Evolutionary conservation across 2,113 vertebrate genomes (phyloP), one percentile per base, ranked within the genome.

Genomic region (Vanacampus margaritifer): DNA sequence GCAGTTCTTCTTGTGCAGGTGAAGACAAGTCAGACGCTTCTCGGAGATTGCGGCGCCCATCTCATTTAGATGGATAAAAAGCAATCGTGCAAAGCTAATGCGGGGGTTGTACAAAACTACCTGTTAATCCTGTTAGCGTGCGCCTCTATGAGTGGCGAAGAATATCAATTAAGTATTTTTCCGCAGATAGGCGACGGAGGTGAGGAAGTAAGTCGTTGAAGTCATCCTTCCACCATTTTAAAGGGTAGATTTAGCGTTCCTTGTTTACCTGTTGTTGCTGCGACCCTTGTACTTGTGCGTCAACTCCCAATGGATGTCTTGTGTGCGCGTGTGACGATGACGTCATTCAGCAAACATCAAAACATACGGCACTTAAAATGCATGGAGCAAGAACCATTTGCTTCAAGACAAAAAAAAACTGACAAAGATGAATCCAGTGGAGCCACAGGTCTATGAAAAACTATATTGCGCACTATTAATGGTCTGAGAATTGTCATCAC

Each of bases 1-100:
- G 89, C 89, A 89, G 89, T 80, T 83, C 83, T 77, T 78, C 74
- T 32, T 64, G 82, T 53, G 76, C 83, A 92, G 90, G 90, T 91
- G 87, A 86, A 83, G 74, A 80, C 63, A 74, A 85, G 80, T 79
- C 69, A 53, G 65, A 58, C 59, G 68, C 78, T 71, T 76, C 64
- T 75, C 81, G 68, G 6, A 58, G 71, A 71, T 72, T 76, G 74
- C 43, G 3, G 43, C 6, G 65, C 26, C 24, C 36, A 8, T 48
- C 48, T 79, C 23, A 64, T 80, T 71, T 46, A 65, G 53, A 7
- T 24, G 63, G 72, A 58, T 24, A n/a, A 35, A 65, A 43, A 8
- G 13, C 48, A 62, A 21, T 62, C 19, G 39, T 39, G 69, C 64
- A 64, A 59, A 78, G 65, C 39, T 45, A 37, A 48, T 23, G 26